Conservation (phyloP, 2,113 vertebrate species). For the Baryphthengus martii region DNA sequence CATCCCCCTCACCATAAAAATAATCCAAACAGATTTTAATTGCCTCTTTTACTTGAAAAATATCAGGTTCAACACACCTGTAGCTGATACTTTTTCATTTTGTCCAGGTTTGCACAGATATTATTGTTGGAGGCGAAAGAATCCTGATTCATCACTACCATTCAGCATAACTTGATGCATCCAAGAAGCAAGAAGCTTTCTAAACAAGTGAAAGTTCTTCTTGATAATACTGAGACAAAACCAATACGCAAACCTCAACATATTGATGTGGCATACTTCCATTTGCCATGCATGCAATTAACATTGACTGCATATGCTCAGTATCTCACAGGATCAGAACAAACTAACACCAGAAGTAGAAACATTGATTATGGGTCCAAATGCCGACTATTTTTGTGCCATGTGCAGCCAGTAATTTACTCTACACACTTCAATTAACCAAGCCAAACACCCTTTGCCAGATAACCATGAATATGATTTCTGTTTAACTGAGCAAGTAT, state of each 20-base stretch:
- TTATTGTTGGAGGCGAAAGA: background rate
- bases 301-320: background rate
- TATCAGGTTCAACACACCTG: background rate
- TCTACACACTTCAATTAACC: background rate
- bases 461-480: background rate
- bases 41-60: background rate
- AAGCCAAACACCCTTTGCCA: background rate
- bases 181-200: background rate
- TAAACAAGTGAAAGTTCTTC: background rate
- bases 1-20: no score
- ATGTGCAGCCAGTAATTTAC: background rate
- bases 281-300: background rate
- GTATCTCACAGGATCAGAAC: background rate
- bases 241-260: background rate
- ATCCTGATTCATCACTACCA: background rate
- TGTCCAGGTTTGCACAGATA: background rate
- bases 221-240: background rate
- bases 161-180: background rate
- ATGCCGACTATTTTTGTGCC: background rate
- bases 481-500: background rate
- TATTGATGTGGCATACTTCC: background rate
- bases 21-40: background rate
- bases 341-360: background rate
- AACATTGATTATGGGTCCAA: background rate
- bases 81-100: background rate